Evolutionary conservation across 2,113 vertebrate genomes (phyloP), one percentile per base, ranked within the genome.

Genomic region (Isichthys henryi): DNA sequence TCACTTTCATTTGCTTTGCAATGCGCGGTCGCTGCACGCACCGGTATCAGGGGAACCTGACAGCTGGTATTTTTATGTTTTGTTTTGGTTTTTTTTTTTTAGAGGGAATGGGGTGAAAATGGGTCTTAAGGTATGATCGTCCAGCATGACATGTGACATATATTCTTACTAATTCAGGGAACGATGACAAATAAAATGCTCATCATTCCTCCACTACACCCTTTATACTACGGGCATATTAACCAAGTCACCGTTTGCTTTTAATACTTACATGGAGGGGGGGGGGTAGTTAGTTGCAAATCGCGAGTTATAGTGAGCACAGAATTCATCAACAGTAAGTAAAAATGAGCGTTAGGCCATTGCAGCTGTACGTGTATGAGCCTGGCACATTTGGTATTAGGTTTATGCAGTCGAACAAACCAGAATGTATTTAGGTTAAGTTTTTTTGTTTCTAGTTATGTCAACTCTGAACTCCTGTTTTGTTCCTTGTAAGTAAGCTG

Each of bases 401-500:
- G 52, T 62, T 62, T 23, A 39, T 43, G 8, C 45, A 21, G 31
- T 88, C 21, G 15, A n/a, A 43, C 39, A 62, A 53, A 45, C 53
- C 86, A 88, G 52, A 56, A 2, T 45, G 52, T 88, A 66, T 87
- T 66, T 48, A 83, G 66, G 56, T 88, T 89, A 27, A 74, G 7
- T 48, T 27, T 45, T 62, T 50, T 87, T 53, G 15, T 87, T 7
- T 49, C 88, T 46, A 91, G 27, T 91, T 82, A 88, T 70, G 83
- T 80, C 77, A 91, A 90, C 46, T 27, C 52, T 43, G n/a, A 50
- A 88, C 49, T 87, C 49, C 19, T 49, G 49, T 80, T 90, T 86
- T 82, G 53, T 89, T 90, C 82, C 50, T 10, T 89, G 35, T 80
- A 90, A 90, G 74, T 89, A 91, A 53, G 88, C 83, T 86, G 50